Percentiles rank a stretch among this genome's conserved stretches.
These are phyloP conservation scores for Psophia crepitans DNA, from an alignment of 2,113 vertebrate species.

Conservation along the genomic window DNA sequence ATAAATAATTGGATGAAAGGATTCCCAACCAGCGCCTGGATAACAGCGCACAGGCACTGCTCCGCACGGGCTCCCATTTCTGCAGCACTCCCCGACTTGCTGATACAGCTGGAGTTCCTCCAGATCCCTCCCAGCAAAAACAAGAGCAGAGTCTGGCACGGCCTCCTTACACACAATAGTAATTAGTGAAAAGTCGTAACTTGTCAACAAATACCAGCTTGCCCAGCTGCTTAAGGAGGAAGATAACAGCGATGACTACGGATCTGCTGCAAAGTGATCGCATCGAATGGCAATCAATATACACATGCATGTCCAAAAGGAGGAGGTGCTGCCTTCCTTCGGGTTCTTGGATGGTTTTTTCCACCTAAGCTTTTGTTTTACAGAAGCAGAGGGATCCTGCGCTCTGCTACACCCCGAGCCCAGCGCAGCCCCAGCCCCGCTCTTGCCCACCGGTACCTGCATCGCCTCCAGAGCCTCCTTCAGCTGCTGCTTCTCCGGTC, in stretches of 20 bases:
- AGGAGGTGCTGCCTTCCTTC: neutral
- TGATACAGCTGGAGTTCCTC: neutral
- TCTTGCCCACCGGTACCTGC: slow-evolving; percentile 78
- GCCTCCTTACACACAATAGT: neutral
- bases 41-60: fast-evolving
- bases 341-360: fast-evolving
- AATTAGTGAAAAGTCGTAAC: neutral
- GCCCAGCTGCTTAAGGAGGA: neutral
- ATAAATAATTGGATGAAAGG: neutral
- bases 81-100: neutral
- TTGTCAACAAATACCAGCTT: neutral
- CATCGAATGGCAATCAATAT: neutral
- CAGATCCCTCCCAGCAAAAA: neutral
- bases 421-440: fast-evolving
- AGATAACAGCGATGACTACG: neutral
- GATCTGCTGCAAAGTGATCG: neutral
- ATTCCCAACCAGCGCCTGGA: neutral
- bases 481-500: slow-evolving; percentile 89
- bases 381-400: neutral
- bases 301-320: fast-evolving
- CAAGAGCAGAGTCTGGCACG: neutral
- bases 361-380: neutral
- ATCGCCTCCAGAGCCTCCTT: slow-evolving; percentile 96
- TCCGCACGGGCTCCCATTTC: neutral
- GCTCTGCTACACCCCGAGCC: neutral